phyloP scores from a whole-genome alignment of 2,797 vertebrate genomes.

The Lepilemur septentrionalis region DNA sequence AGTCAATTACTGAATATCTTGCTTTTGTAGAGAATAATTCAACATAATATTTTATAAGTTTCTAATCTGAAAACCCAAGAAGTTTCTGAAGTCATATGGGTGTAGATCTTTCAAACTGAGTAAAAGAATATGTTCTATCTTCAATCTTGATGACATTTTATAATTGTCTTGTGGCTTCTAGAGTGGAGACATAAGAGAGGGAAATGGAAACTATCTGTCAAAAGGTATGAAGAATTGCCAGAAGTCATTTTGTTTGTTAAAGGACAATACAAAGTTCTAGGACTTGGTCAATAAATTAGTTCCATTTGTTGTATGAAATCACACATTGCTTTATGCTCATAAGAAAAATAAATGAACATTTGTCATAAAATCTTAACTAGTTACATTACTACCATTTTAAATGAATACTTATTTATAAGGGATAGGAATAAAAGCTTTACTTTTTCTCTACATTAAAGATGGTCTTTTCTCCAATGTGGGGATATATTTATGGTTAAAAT shows the following conservation, averaged over 20 bases:
- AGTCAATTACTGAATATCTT: not conserved
- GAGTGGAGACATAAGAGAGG: not conserved
- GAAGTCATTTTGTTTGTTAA: slow-evolving; percentile 62
- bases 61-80: slow-evolving; percentile 46
- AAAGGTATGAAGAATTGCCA: slow-evolving; percentile 41
- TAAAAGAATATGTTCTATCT: slow-evolving; percentile 30
- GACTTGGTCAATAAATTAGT: slow-evolving; percentile 57
- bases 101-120: slow-evolving; percentile 42
- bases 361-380: slow-evolving; percentile 7
- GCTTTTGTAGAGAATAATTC: not conserved
- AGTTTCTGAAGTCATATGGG: not conserved
- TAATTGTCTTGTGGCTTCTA: slow-evolving; percentile 60
- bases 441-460: slow-evolving; percentile 1
- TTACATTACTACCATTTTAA: not conserved
- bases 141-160: slow-evolving; percentile 64
- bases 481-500: not conserved
- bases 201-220: slow-evolving; percentile 56
- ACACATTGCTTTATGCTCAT: not conserved
- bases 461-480: not conserved
- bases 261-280: slow-evolving; percentile 51
- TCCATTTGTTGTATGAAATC: slow-evolving; percentile 27
- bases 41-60: not conserved
- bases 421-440: not conserved
- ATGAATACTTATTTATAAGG: not conserved
- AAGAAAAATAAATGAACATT: slow-evolving; percentile 46